These are phyloP conservation scores for Leucophenga varia DNA, from an alignment of 1,140 invertebrate genomes.

Conservation along the genomic window DNA sequence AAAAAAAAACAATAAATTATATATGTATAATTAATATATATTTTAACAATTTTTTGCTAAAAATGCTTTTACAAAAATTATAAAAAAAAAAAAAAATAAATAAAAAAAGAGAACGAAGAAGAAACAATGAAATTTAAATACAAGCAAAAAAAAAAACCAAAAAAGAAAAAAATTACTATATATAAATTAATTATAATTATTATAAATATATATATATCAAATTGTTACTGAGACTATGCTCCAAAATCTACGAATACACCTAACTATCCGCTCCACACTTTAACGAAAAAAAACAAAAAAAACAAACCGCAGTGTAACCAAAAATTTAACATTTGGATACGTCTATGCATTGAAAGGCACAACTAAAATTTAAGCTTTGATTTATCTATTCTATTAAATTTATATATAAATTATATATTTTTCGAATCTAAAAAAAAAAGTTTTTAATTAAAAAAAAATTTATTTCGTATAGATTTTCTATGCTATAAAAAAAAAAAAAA, in stretches of 20 bases:
- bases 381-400: constrained; percentile 32
- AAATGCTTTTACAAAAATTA: constrained; percentile 46
- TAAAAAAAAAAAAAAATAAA: constrained; percentile 2
- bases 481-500: constrained; percentile 47
- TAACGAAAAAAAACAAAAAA: constrained; percentile 22
- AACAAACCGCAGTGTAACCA: constrained; percentile 23
- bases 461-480: too few relatives aligned
- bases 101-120: constrained; percentile 7
- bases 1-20: constrained; percentile 15
- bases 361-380: constrained; percentile 25
- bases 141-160: too few relatives aligned
- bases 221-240: constrained; percentile 37
- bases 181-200: constrained; percentile 12
- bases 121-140: constrained; percentile 36
- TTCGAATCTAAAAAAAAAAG: constrained; percentile 2
- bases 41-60: constrained; percentile 54
- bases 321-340: constrained; percentile 28
- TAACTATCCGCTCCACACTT: constrained; percentile 35
- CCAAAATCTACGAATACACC: constrained; percentile 24
- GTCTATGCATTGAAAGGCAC: constrained; percentile 1
- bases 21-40: too few relatives aligned
- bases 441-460: constrained; percentile 22
- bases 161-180: constrained; percentile 47
- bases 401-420: constrained; percentile 31
- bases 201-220: constrained; percentile 44